phyloP scores from a whole-genome alignment of 2,888 invertebrate genomes.

The Plagiodera versicolora region DNA sequence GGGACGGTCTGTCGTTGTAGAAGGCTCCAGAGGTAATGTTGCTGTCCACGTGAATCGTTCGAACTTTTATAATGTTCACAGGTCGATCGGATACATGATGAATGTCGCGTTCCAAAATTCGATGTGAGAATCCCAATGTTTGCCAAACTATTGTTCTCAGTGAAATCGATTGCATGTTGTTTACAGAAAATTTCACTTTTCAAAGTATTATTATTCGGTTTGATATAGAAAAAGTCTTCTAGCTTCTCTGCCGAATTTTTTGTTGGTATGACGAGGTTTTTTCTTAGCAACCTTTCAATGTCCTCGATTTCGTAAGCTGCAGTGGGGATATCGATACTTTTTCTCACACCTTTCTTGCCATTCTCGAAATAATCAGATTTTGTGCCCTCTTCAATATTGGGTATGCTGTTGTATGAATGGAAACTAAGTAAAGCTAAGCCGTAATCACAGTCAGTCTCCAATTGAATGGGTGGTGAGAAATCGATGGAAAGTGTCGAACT shows the following conservation, averaged over 20 bases:
- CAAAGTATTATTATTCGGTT: background rate
- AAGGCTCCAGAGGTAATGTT: too few relatives aligned
- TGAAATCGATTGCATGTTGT: background rate
- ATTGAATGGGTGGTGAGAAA: conserved; percentile 6
- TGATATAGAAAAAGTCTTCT: background rate
- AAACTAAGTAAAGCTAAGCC: conserved; percentile 14
- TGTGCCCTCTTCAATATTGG: too few relatives aligned
- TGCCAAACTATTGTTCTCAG: background rate
- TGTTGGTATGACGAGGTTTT: too few relatives aligned
- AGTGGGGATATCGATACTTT: background rate
- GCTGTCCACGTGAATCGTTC: too few relatives aligned
- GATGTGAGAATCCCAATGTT: background rate
- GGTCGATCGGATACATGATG: background rate
- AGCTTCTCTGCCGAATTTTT: too few relatives aligned
- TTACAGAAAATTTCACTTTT: background rate
- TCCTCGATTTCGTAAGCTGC: background rate
- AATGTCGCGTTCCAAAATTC: background rate
- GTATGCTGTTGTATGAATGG: conserved; percentile 10
- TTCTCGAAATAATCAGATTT: too few relatives aligned
- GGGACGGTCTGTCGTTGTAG: too few relatives aligned
- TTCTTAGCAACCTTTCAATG: too few relatives aligned
- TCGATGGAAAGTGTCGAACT: too few relatives aligned
- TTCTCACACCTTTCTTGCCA: background rate
- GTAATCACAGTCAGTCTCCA: conserved; percentile 7
- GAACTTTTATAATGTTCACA: too few relatives aligned